These are phyloP conservation scores for Clarias platycephalus DNA, from an alignment of 2,797 vertebrate species.

Conservation along the genomic window DNA sequence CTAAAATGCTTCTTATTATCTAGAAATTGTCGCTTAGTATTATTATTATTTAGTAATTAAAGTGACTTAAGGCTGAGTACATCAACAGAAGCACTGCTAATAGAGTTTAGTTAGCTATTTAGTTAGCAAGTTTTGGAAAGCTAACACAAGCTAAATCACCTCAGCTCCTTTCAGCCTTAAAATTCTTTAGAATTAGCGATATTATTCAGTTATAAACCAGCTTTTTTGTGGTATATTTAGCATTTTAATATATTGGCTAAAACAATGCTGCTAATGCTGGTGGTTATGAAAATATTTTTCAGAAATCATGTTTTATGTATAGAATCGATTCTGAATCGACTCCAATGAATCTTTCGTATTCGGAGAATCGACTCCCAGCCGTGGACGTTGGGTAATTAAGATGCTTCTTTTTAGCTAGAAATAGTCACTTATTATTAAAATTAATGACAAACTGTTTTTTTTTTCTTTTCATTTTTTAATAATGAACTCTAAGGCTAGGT, in stretches of 20 bases:
- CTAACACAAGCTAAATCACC: background rate
- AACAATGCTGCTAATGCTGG: background rate
- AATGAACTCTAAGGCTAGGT: background rate
- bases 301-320: background rate
- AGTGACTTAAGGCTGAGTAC: background rate
- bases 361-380: background rate
- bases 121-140: background rate
- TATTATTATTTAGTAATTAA: background rate
- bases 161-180: background rate
- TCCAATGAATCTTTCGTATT: background rate
- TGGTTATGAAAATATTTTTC: too few species aligned
- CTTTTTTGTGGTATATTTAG: background rate
- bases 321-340: conserved; percentile 12
- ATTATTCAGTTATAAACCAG: background rate
- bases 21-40: background rate
- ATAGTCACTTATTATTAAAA: background rate
- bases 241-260: background rate
- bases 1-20: background rate
- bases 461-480: background rate
- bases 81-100: background rate
- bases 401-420: background rate
- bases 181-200: background rate
- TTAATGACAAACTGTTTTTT: background rate
- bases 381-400: background rate
- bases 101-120: background rate